These are phyloP conservation scores for Hypotaenidia okinawae DNA, from an alignment of 2,797 vertebrate genomes.

Conservation along the genomic window DNA sequence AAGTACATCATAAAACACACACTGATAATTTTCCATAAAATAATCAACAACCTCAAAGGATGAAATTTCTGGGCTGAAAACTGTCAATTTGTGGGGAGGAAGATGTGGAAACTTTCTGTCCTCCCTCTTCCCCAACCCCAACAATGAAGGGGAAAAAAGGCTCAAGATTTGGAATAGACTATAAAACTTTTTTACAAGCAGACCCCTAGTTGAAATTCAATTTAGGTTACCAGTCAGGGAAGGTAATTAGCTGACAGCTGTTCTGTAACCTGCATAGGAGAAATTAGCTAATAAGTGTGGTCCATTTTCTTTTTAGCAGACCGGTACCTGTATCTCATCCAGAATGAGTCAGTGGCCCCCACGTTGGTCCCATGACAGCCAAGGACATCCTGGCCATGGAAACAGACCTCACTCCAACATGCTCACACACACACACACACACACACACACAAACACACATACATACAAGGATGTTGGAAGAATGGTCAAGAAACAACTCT, in stretches of 20 bases:
- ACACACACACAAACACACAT: too few species aligned
- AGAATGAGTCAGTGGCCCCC: background rate
- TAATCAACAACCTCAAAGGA: background rate
- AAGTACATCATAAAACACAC: background rate
- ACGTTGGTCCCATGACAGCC: background rate
- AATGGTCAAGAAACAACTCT: background rate
- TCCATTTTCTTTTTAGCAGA: background rate
- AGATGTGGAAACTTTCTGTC: background rate
- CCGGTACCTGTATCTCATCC: background rate
- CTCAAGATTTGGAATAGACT: background rate
- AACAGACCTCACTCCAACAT: background rate
- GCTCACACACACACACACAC: too few species aligned
- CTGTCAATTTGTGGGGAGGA: background rate
- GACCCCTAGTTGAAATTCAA: background rate
- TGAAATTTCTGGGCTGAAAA: background rate
- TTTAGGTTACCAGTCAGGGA: background rate
- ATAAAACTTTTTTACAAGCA: background rate
- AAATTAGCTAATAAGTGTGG: background rate
- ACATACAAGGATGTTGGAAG: background rate
- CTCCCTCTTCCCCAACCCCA: background rate
- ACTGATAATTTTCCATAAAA: background rate
- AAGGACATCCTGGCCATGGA: accelerated
- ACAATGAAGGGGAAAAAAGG: background rate
- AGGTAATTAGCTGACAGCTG: slow-evolving; percentile 33
- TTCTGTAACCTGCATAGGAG: background rate